Base-by-base conservation (phyloP, 2,797 vertebrate genomes). In the Luscinia luscinia region DNA sequence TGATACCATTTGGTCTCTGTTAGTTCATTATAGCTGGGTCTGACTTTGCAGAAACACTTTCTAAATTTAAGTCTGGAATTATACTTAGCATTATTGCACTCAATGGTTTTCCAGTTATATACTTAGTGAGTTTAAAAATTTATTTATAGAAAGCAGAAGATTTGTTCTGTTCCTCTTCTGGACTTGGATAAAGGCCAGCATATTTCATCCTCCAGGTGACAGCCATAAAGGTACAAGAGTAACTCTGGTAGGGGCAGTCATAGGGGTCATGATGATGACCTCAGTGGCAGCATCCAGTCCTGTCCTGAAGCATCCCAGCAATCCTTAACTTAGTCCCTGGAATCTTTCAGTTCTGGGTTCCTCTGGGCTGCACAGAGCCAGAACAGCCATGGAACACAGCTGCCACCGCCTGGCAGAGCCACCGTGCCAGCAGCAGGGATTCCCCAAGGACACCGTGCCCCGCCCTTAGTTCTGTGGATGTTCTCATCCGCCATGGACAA, bases 381-480 rank as follows among this genome's bases (percentile, higher is more conserved):
- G 22, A 64, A 55, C 32, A 74, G 84, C 48, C 5, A 3, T 7
- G 15, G 72, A 74, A 40, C 1, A 0, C 2, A 78, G 49, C 81
- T 94, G 94, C 93, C 79, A 46, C 90, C 81, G 0, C 3, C 43
- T 36, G 89, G 87, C 82, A 86, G 57, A 69, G 2, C 20, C 15
- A 17, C 28, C 0, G 0, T 55, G 76, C 68, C 68, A 74, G 34
- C 80, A 15, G 7, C 87, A 43, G 51, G 68, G 79, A n/a, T 72
- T 81, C 43, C 41, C 75, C 93, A 72, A 45, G 87, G 77, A 34
- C 67, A 38, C 27, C 0, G 5, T 19, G 61, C 40, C 48, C 41
- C 14, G 28, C 6, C 49, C 58, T 82, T 43, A 15, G 9, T 3
- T 58, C 84, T 49, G 11, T 4, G 19, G 1, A 2, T 2, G 1